These are phyloP conservation scores for Psilopogon haemacephalus DNA, from an alignment of 2,113 vertebrate species.

Conservation along the genomic window DNA sequence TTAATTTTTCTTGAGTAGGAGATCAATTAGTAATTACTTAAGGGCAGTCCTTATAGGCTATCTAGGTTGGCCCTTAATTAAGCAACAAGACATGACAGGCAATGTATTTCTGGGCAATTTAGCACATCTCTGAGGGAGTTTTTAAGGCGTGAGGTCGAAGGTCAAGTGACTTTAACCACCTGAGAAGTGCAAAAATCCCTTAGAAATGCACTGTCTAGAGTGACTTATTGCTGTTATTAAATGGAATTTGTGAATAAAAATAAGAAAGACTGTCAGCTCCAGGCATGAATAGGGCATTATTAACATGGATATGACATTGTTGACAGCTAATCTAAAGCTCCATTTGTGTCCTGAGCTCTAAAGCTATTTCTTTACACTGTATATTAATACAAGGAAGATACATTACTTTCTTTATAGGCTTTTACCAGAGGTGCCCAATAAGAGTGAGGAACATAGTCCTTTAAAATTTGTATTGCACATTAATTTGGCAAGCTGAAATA, in stretches of 20 bases:
- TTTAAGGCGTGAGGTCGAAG: conserved; percentile 73
- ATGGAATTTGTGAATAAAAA: conserved; percentile 68
- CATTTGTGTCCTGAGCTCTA: conserved; percentile 41
- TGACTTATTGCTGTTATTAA: conserved; percentile 68
- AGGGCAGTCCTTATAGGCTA: conserved; percentile 66
- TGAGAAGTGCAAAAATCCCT: conserved; percentile 75
- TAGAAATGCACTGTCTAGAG: conserved; percentile 71
- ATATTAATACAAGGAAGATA: neutral
- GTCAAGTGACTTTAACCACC: conserved; percentile 79
- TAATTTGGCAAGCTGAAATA: neutral
- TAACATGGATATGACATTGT: conserved; percentile 64
- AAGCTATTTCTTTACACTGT: conserved; percentile 3
- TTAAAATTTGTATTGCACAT: neutral
- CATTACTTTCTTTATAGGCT: neutral
- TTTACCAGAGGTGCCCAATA: neutral
- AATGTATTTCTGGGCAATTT: conserved; percentile 79
- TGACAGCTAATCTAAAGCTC: conserved; percentile 66
- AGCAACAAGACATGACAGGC: conserved; percentile 78
- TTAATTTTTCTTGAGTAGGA: conserved; percentile 64
- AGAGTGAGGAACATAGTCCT: neutral
- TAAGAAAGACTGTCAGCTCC: conserved; percentile 65
- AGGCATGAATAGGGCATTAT: conserved; percentile 55
- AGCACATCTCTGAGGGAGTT: conserved; percentile 75
- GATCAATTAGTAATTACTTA: conserved; percentile 74
- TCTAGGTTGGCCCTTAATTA: conserved; percentile 75